These are phyloP conservation scores for Phoeniculus purpureus DNA, from an alignment of 2,797 vertebrate genomes.

Conservation along the genomic window DNA sequence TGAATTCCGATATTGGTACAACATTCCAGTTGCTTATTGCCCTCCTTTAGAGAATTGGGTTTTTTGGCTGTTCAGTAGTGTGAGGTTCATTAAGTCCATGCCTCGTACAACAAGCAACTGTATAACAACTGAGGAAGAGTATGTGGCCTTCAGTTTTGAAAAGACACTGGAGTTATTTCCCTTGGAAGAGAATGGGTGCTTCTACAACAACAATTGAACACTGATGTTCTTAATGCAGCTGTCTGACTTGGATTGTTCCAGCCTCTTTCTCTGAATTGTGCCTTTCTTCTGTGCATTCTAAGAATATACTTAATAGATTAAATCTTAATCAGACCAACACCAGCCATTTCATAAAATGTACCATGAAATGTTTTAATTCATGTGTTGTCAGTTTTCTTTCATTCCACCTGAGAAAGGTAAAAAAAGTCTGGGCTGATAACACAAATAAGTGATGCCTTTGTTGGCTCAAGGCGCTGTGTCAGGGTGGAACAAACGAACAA, in stretches of 20 bases:
- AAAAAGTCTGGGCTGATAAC: conserved; percentile 17
- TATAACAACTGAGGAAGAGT: conserved; percentile 6
- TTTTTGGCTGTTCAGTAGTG: background rate
- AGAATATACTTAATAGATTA: conserved; percentile 13
- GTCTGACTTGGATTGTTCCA: conserved; percentile 4
- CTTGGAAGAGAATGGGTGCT: background rate
- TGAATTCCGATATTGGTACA: background rate
- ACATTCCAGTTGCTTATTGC: background rate
- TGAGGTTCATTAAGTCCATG: background rate
- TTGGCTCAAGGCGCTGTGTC: background rate
- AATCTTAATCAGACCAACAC: conserved; percentile 12
- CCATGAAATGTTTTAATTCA: background rate
- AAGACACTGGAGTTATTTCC: conserved; percentile 28
- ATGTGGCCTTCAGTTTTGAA: conserved; percentile 15
- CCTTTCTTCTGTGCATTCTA: conserved; percentile 38
- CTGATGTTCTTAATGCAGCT: conserved; percentile 8
- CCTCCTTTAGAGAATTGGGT: background rate
- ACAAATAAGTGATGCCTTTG: conserved; percentile 25
- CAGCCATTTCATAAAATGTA: conserved; percentile 7
- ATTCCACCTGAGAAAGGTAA: background rate
- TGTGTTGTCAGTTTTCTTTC: conserved; percentile 3
- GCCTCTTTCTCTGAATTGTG: conserved; percentile 10
- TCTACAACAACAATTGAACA: background rate
- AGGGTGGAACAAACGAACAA: conserved; percentile 3
- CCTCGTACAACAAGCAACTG: background rate